Evolutionary conservation across 2,888 invertebrate genomes (phyloP).

Genomic region (Ecliptopera silaceata): DNA sequence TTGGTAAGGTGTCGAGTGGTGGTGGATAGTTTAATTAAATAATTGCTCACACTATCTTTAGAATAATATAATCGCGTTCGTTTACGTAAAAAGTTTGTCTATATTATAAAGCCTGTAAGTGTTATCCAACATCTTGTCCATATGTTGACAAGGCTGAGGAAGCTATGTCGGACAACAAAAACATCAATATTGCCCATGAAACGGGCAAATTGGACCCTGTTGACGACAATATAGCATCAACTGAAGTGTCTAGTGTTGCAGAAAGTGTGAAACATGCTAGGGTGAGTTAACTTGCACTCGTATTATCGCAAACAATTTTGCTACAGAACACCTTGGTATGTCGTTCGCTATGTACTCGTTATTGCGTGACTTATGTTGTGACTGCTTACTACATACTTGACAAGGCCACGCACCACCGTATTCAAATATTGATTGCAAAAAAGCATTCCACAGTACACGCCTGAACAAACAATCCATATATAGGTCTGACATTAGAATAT

Average conservation of each 20-base stretch:
- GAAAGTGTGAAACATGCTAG: constrained; percentile 68
- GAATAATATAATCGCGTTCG: neutral
- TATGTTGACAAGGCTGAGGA: constrained; percentile 67
- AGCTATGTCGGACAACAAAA: constrained; percentile 75
- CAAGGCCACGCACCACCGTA: constrained; percentile 32
- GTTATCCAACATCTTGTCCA: constrained; percentile 40
- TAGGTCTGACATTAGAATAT: neutral
- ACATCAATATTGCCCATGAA: constrained; percentile 63
- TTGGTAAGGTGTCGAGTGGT: constrained; percentile 59
- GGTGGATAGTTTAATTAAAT: constrained; percentile 54
- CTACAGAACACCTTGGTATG: neutral
- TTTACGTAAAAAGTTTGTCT: neutral
- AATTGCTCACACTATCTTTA: neutral
- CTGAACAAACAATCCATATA: neutral
- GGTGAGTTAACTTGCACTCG: constrained; percentile 45
- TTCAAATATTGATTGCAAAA: constrained; percentile 23
- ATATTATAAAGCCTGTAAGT: constrained; percentile 15
- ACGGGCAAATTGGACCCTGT: constrained; percentile 58
- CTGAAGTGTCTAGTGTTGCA: constrained; percentile 63
- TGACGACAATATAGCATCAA: constrained; percentile 63
- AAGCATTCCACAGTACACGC: constrained; percentile 4
- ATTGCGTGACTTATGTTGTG: constrained; percentile 6
- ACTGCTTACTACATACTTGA: constrained; percentile 18
- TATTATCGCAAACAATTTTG: neutral
- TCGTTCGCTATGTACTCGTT: neutral